Base-by-base conservation (phyloP, 2,888 invertebrate genomes). In the Cancer borealis region DNA sequence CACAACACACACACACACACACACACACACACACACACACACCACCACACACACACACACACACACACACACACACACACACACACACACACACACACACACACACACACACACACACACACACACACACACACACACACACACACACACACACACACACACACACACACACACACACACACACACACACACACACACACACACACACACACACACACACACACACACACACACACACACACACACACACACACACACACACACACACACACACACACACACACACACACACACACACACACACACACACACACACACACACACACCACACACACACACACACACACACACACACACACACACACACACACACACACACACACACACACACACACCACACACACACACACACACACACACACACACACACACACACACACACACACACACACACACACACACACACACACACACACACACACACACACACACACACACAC, bases 211-310 rank as follows among this genome's bases (percentile, higher is more conserved):
- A 60, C 60, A 91, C 60, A 91, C 60, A 91, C 54, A 91, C 60
- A 91, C 60, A 91, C 45, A 91, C 60, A 91, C 60, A 91, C 60
- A 91, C 60, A 26, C 17, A 60, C 60, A 60, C 60, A 54, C 14
- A 60, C 60, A 91, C 60, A 91, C 60, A 91, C 60, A 91, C 60
- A 91, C 60, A 60, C 60, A 91, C 60, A 91, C 60, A 91, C 60
- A 30, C 39, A 30, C 54, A 54, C 54, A 54, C 54, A 0, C 54
- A n/a, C 60, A 91, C 60, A 26, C 60, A 91, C 60, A 60, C 60
- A 91, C 60, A 91, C 60, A 91, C 54, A 91, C 60, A 91, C 60
- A 91, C 45, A 91, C 60, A 91, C 60, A 91, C 60, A 91, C 60
- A 26, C 17, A 60, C 60, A 60, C 60, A 54, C 14, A 60, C 60